Percentiles rank a stretch among this genome's conserved stretches.
phyloP scores from a whole-genome alignment of 1,140 invertebrate genomes.

The Neodiprion pinetum region DNA sequence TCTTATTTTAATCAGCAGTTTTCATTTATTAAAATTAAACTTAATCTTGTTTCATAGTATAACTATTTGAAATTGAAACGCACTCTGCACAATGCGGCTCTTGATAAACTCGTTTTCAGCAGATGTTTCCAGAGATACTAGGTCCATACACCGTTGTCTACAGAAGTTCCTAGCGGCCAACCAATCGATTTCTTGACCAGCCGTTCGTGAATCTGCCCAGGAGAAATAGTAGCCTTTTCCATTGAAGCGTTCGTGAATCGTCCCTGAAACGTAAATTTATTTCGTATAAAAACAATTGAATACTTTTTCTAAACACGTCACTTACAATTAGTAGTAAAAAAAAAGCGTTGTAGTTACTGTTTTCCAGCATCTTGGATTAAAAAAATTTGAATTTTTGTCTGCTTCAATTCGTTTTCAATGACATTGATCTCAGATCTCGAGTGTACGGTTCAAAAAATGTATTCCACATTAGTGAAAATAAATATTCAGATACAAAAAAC shows the following conservation, averaged over 20 bases:
- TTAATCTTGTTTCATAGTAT: not conserved
- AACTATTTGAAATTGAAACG: conserved; percentile 30
- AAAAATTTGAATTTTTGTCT: too few relatives aligned
- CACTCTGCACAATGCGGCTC: conserved; percentile 75
- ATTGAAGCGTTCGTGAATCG: conserved; percentile 59
- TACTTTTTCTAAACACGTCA: too few relatives aligned
- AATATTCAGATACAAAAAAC: too few relatives aligned
- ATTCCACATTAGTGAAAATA: too few relatives aligned
- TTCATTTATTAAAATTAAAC: not conserved
- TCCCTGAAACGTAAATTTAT: conserved; percentile 45
- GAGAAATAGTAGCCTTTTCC: conserved; percentile 84
- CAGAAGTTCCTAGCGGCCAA: conserved; percentile 82
- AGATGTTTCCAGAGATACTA: conserved; percentile 80
- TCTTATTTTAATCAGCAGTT: too few relatives aligned
- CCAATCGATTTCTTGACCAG: conserved; percentile 81
- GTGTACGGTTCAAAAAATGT: too few relatives aligned
- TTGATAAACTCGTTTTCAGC: conserved; percentile 86
- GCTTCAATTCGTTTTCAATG: too few relatives aligned
- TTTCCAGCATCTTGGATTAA: too few relatives aligned
- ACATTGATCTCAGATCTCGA: too few relatives aligned
- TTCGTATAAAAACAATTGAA: too few relatives aligned
- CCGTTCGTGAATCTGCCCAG: conserved; percentile 78
- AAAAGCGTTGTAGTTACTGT: too few relatives aligned
- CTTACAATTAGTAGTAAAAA: too few relatives aligned
- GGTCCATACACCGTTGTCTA: conserved; percentile 85